Evolutionary conservation across 2,888 invertebrate species (phyloP), one percentile per base, ranked within the genome.

Genomic region (Hermaeophaga mercurialis): DNA sequence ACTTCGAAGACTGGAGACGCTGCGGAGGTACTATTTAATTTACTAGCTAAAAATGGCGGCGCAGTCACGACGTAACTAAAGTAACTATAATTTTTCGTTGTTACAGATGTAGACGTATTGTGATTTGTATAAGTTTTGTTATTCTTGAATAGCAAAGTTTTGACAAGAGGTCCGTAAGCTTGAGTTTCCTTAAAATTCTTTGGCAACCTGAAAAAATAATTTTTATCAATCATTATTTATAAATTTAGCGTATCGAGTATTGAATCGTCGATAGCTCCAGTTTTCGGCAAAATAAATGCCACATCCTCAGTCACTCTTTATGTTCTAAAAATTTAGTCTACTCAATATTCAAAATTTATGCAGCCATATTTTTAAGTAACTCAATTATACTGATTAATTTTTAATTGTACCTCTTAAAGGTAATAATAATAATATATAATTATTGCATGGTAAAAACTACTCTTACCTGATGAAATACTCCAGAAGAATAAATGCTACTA

Each of bases 391-490:
- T n/a, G n/a, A n/a, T n/a, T n/a, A n/a, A n/a, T n/a, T n/a, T n/a
- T n/a, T n/a, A n/a, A n/a, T n/a, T n/a, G n/a, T n/a, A n/a, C n/a
- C n/a, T n/a, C n/a, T n/a, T n/a, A n/a, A n/a, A n/a, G n/a, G n/a
- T n/a, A n/a, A n/a, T n/a, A n/a, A n/a, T n/a, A n/a, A n/a, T n/a
- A n/a, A n/a, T n/a, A n/a, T n/a, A n/a, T n/a, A n/a, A n/a, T n/a
- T n/a, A n/a, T n/a, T n/a, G n/a, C n/a, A n/a, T n/a, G n/a, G n/a
- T n/a, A n/a, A n/a, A n/a, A n/a, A n/a, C n/a, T n/a, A n/a, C n/a
- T n/a, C n/a, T n/a, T n/a, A n/a, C n/a, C n/a, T 87, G 78, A 85
- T 85, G 61, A 86, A 81, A 78, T 85, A 88, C 77, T 88, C 87
- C 46, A 88, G 80, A n/a, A 83, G 83, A 50, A 87, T 84, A 49